These are phyloP conservation scores for Cardiocondyla obscurior DNA, from an alignment of 1,140 invertebrate genomes.

Conservation along the genomic window DNA sequence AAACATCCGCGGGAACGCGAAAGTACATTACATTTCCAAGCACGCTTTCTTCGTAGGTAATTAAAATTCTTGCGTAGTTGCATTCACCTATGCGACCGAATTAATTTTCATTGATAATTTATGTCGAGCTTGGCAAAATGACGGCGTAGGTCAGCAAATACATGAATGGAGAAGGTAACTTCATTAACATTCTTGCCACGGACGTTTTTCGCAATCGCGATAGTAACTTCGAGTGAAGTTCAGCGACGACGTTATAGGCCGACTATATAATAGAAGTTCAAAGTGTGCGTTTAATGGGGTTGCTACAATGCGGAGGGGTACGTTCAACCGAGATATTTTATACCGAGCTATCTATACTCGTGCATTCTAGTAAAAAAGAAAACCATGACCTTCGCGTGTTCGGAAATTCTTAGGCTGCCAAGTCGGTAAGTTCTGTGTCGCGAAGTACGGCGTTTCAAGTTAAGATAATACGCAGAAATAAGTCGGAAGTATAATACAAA, in stretches of 20 bases:
- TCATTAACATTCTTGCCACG: background rate
- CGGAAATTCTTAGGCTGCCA: slow-evolving; percentile 34
- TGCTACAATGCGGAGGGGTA: background rate
- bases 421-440: slow-evolving; percentile 31
- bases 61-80: background rate
- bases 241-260: background rate
- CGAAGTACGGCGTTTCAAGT: background rate
- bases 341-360: slow-evolving; percentile 24
- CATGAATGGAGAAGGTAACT: background rate
- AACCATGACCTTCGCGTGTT: slow-evolving; percentile 39
- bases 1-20: background rate
- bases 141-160: background rate
- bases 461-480: slow-evolving; percentile 19
- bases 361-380: slow-evolving; percentile 19
- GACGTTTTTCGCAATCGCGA: background rate
- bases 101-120: background rate
- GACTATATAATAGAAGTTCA: background rate
- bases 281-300: background rate
- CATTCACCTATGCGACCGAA: no score
- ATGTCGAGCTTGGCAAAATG: background rate
- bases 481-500: slow-evolving; percentile 19
- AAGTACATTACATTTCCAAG: background rate
- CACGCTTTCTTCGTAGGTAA: background rate
- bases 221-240: background rate
- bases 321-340: background rate